Base-by-base conservation (phyloP, 2,113 vertebrate species). In the Hemicordylus capensis region DNA sequence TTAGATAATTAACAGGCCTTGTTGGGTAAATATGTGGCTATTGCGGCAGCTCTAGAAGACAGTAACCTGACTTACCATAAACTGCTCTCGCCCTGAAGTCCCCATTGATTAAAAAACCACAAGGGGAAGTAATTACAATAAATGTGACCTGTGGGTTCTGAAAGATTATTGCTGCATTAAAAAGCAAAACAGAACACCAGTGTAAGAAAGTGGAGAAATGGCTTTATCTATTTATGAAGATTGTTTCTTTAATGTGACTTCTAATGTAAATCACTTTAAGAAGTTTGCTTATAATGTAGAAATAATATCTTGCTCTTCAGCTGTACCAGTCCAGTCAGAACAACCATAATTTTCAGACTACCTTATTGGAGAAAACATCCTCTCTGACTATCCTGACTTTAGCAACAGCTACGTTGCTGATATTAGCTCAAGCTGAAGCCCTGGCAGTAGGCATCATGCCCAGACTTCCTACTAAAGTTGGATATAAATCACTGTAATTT, bases 121-220 rank as follows among this genome's bases (percentile, higher is more conserved):
- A 82, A 28, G 58, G 69, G 67, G 70, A 61, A 73, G 67, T 73
- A 82, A 82, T 82, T 73, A 46, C 59, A 61, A 73, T 61, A 42
- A 82, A 61, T 59, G 26, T 44, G 28, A 73, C 48, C n/a, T 56
- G 12, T 69, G 46, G 34, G 22, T 69, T 51, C 79, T 81, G 48
- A 81, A 81, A 59, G 7, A 19, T 24, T 26, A 61, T 26, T 22
- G 22, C 58, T 61, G 17, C 24, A 61, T 61, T 4, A 59, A 59
- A 59, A 59, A 59, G 19, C 58, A 22, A n/a, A 76, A 54, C 51
- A 10, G 10, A 56, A 24, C 20, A 15, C 34, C 48, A 19, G 15
- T 22, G 48, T 54, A 54, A 34, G 54, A 54, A 76, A 76, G 19
- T 54, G 48, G n/a, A 22, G 48, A 22, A n/a, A 76, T 76, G 34